These are phyloP conservation scores for Rhizomys pruinosus DNA, from an alignment of 2,113 vertebrate species.

Conservation along the genomic window DNA sequence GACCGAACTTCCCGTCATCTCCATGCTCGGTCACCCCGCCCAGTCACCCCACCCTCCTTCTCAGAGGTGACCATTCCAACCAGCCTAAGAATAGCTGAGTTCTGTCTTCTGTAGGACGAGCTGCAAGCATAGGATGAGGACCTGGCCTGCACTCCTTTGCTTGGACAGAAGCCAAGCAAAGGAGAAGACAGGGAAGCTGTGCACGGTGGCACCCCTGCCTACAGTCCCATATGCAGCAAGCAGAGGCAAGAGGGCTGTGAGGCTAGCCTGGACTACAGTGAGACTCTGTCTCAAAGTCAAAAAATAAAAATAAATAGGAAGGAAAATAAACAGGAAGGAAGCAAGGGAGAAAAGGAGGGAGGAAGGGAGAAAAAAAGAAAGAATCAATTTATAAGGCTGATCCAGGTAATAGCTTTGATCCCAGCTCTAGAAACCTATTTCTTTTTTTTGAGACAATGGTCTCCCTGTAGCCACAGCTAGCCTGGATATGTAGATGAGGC, in stretches of 20 bases:
- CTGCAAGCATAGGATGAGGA: not conserved
- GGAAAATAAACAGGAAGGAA: not conserved
- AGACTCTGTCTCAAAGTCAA: not conserved
- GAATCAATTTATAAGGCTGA: not conserved
- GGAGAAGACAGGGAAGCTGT: no score
- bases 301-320: not conserved
- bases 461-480: no score
- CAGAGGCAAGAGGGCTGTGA: not conserved
- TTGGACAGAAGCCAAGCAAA: not conserved
- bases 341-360: not conserved
- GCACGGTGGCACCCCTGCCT: not conserved
- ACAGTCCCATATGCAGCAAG: not conserved
- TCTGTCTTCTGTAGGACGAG: not conserved
- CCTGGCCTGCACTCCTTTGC: no score
- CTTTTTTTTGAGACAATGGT: no score
- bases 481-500: no score
- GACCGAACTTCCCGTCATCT: not conserved
- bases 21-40: not conserved
- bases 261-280: not conserved
- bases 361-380: not conserved
- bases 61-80: not conserved
- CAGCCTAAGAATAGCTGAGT: not conserved
- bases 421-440: not conserved
- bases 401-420: not conserved
- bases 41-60: not conserved